These are phyloP conservation scores for Thymallus thymallus DNA, from an alignment of 2,113 vertebrate species.

Conservation along the genomic window DNA sequence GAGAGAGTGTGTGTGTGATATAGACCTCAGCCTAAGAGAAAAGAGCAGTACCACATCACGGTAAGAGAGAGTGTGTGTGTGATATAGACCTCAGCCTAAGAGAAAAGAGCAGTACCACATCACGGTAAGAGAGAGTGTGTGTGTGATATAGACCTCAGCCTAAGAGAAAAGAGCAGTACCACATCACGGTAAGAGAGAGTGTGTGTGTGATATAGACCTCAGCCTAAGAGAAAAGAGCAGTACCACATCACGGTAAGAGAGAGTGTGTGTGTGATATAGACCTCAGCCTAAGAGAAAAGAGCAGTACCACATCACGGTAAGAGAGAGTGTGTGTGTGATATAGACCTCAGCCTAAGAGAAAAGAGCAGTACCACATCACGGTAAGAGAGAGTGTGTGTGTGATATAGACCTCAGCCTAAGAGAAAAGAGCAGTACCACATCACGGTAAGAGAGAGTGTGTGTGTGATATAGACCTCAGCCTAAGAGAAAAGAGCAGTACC, in stretches of 20 bases:
- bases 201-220: too few species aligned
- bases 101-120: too few species aligned
- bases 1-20: constrained; percentile 64
- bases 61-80: constrained; percentile 13
- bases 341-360: too few species aligned
- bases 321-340: constrained; percentile 19
- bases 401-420: constrained; percentile 83
- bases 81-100: too few species aligned
- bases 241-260: too few species aligned
- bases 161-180: constrained; percentile 82
- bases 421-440: constrained; percentile 83
- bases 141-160: constrained; percentile 80
- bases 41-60: constrained; percentile 74
- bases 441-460: constrained; percentile 8
- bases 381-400: constrained; percentile 33
- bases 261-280: constrained; percentile 72
- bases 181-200: constrained; percentile 4
- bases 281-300: constrained; percentile 82
- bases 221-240: too few species aligned
- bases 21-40: constrained; percentile 83
- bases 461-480: too few species aligned
- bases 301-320: constrained; percentile 52
- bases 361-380: too few species aligned
- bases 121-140: too few species aligned
- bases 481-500: too few species aligned